A percentile compares a stretch with the other conserved stretches of the same genome.
phyloP scores from a whole-genome alignment of 53 echinoderm and acorn worm genomes.

The Paracentrotus lividus region DNA sequence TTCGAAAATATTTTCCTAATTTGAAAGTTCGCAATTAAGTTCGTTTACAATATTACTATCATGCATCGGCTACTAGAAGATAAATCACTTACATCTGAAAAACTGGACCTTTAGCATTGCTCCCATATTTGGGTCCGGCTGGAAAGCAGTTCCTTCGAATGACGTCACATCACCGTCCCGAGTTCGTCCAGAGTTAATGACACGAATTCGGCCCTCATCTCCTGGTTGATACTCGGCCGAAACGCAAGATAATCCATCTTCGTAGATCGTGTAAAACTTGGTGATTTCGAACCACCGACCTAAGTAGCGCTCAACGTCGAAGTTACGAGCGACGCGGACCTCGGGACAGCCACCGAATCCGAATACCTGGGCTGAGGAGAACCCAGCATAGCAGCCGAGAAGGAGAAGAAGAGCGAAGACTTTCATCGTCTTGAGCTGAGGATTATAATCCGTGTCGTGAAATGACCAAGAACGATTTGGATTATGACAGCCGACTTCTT shows the following conservation, averaged over 20 bases:
- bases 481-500: neutral
- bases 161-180: neutral
- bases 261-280: conserved; percentile 35
- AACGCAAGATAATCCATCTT: neutral
- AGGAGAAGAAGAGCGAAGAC: neutral
- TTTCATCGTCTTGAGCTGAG: neutral
- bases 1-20: too few species aligned
- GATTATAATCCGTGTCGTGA: too few species aligned
- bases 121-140: neutral
- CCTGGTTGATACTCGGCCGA: conserved; percentile 12
- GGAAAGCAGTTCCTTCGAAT: neutral
- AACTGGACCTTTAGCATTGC: conserved; percentile 28
- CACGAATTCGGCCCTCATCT: conserved; percentile 14
- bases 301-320: conserved; percentile 17
- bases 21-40: too few species aligned
- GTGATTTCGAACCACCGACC: conserved; percentile 56
- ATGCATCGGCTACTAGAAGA: too few species aligned
- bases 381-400: conserved; percentile 27
- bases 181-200: conserved; percentile 28
- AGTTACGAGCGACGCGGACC: neutral
- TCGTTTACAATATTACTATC: too few species aligned
- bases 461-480: neutral
- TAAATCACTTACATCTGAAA: neutral
- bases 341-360: conserved; percentile 50
- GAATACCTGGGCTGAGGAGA: conserved; percentile 39